phyloP scores from a whole-genome alignment of 1,140 invertebrate species.

The Bathynomus jamesi region DNA sequence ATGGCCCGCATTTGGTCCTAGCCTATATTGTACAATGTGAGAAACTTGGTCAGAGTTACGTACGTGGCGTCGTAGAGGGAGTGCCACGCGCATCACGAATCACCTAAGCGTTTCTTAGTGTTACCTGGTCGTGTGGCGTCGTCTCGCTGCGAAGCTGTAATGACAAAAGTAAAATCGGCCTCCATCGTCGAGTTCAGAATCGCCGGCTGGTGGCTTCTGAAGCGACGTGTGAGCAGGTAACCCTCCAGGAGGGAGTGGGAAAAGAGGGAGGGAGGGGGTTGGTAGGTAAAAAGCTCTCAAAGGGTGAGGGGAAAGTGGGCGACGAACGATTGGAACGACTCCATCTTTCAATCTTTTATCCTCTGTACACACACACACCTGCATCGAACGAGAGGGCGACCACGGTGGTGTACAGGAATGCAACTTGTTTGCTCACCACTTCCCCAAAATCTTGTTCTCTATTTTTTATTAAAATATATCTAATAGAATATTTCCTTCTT shows the following conservation, averaged over 20 bases:
- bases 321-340: not conserved
- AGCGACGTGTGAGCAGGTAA: not conserved
- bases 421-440: too few relatives aligned
- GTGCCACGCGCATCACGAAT: too few relatives aligned
- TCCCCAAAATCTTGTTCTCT: too few relatives aligned
- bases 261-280: not conserved
- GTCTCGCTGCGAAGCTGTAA: not conserved
- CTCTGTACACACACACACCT: not conserved
- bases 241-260: not conserved
- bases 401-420: not conserved
- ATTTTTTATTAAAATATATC: too few relatives aligned
- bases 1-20: too few relatives aligned
- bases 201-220: too few relatives aligned
- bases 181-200: not conserved
- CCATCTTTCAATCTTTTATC: not conserved
- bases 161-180: not conserved
- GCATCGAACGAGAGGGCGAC: not conserved
- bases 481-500: too few relatives aligned
- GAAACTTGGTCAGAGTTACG: too few relatives aligned
- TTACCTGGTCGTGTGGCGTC: not conserved
- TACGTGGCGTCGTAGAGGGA: too few relatives aligned
- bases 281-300: not conserved
- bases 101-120: too few relatives aligned
- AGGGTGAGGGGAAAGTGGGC: not conserved
- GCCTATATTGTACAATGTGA: too few relatives aligned